phyloP scores from a whole-genome alignment of 2,113 vertebrate species.

The Eulemur rufifrons region DNA sequence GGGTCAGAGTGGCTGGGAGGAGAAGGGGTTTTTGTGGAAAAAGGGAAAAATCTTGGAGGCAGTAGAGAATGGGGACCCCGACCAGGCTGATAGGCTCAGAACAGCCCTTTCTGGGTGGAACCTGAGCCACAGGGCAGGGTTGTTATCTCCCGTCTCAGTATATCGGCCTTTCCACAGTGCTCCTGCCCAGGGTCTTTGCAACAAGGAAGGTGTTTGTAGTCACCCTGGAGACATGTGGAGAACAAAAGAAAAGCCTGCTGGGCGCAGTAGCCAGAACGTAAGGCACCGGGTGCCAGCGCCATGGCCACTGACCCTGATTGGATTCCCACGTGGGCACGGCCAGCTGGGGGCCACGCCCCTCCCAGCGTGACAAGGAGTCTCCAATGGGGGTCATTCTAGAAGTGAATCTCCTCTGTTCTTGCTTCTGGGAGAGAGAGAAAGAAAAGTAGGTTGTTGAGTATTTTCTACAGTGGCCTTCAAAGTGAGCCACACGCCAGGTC shows the following conservation, averaged over 20 bases:
- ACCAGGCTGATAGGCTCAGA: not conserved
- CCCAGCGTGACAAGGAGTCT: not conserved
- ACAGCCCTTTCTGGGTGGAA: not conserved
- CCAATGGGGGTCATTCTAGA: not conserved
- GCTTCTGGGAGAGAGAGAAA: not conserved
- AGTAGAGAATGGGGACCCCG: not conserved
- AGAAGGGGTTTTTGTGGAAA: not conserved
- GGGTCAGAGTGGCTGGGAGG: not conserved
- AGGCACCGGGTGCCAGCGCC: not conserved
- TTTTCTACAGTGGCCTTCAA: not conserved
- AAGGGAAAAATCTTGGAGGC: not conserved
- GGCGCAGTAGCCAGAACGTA: not conserved
- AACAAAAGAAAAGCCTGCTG: not conserved
- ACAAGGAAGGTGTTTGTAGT: not conserved
- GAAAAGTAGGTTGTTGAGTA: not conserved
- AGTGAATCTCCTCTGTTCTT: not conserved
- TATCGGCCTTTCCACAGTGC: not conserved
- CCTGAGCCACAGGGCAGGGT: not conserved
- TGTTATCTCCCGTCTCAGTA: not conserved
- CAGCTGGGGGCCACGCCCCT: not conserved
- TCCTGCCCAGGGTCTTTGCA: not conserved
- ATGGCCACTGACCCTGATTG: not conserved
- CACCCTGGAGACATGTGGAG: not conserved
- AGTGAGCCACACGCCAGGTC: not conserved
- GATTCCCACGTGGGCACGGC: not conserved